Percentiles rank a stretch among this genome's conserved stretches.
Evolutionary conservation across 2,888 invertebrate genomes (phyloP).

Genomic region (Dromius quadrimaculatus): DNA sequence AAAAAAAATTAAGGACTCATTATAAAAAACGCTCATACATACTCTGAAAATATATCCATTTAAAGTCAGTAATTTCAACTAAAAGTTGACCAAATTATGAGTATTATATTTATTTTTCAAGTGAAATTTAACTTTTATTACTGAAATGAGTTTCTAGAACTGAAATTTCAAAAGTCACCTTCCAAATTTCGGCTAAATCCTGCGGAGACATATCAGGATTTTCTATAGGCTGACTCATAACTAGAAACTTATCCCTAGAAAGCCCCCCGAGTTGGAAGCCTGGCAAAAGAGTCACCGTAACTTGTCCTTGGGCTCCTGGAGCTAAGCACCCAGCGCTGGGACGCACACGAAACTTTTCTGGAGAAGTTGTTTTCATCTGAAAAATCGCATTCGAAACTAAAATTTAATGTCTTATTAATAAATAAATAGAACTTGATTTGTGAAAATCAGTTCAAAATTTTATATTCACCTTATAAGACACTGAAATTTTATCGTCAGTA

Average conservation of each 20-base stretch:
- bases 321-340: conserved; percentile 85
- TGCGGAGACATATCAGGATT: conserved; percentile 70
- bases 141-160: no score
- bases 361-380: conserved; percentile 94
- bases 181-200: conserved; percentile 82
- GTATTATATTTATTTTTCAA: no score
- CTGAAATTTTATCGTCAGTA: conserved; percentile 67
- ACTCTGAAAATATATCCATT: no score
- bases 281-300: conserved; percentile 81
- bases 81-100: no score
- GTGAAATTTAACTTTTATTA: no score
- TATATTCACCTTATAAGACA: conserved; percentile 84
- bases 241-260: conserved; percentile 87
- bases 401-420: conserved; percentile 50
- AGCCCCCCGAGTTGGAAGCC: conserved; percentile 78
- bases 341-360: conserved; percentile 93
- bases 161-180: conserved; percentile 64
- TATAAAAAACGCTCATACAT: no score
- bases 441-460: no score
- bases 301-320: conserved; percentile 73
- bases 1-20: no score
- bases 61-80: no score
- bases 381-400: no score
- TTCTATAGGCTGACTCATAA: conserved; percentile 82
- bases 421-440: conserved; percentile 53